phyloP scores from a whole-genome alignment of 2,888 invertebrate species.

The Erebia aethiops region DNA sequence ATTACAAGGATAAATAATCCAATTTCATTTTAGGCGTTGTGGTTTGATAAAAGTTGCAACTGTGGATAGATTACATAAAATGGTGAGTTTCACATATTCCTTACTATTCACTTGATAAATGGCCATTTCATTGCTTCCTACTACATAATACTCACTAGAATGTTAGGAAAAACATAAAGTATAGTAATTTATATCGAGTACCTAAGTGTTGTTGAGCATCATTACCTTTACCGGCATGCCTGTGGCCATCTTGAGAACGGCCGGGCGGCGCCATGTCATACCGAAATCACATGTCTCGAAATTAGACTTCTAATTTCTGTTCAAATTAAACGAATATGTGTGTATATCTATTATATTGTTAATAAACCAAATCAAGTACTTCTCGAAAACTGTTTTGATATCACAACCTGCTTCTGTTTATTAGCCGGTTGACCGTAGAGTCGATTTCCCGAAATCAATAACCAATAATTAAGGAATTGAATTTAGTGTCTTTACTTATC shows the following conservation, averaged over 20 bases:
- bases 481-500: neutral
- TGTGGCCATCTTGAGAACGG: constrained; percentile 74
- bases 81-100: constrained; percentile 43
- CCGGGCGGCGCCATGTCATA: constrained; percentile 75
- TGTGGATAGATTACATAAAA: constrained; percentile 47
- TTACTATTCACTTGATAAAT: neutral
- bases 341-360: neutral
- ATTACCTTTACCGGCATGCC: constrained; percentile 60
- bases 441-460: constrained; percentile 1
- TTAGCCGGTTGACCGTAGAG: neutral
- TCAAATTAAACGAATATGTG: constrained; percentile 19
- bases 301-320: constrained; percentile 3
- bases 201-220: constrained; percentile 14
- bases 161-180: neutral
- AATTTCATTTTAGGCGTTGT: neutral
- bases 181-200: neutral
- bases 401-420: neutral
- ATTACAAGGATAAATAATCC: constrained; percentile 10
- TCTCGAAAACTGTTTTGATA: neutral
- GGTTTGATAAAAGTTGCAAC: constrained; percentile 38
- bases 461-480: neutral
- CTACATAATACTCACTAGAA: neutral
- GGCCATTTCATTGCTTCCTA: neutral
- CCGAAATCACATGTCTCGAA: constrained; percentile 55
- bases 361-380: neutral